Base-by-base conservation (phyloP, 2,113 vertebrate species). In the Tetrax tetrax region DNA sequence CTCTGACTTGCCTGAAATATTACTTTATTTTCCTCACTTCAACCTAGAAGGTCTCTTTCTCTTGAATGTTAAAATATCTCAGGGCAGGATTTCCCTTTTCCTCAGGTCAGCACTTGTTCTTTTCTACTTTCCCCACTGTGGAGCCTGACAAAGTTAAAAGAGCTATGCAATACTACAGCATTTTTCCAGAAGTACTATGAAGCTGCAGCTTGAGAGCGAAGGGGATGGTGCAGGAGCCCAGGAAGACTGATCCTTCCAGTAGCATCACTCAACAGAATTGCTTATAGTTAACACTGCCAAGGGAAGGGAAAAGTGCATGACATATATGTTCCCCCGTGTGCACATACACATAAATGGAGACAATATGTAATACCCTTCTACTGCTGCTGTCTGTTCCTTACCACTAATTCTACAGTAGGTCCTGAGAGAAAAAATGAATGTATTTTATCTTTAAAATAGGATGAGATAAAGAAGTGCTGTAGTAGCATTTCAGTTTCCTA, bases 391-490 rank as follows among this genome's bases (percentile, higher is more conserved):
- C 68, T 90, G 24, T 24, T 88, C 53, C 29, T 82, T 59, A 27
- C 25, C 13, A 7, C 20, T 54, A 68, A 83, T 59, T 19, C 14
- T 56, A 51, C 23, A 23, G 35, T 38, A 56, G 25, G 15, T 65
- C 29, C 38, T 51, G 45, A 33, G 68, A 87, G 72, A 43, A 82
- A 93, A 93, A 93, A 89, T 64, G 5, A 14, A 41, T n/a, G 14
- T 47, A 13, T 89, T 89, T 91, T 72, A 69, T 63, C 77, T 91
- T 68, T 65, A 76, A 87, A 80, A 56, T 43, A 68, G 68, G 9
- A 51, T 65, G 59, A 83, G 87, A 91, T 68, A 86, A 86, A 93
- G 27, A 89, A 87, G 28, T 69, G 45, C 76, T 89, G 60, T 28
- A 47, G 37, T 43, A 85, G 70, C 43, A 57, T 57, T 70, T 79